Evolutionary conservation across 2,113 vertebrate genomes (phyloP), one percentile per base, ranked within the genome.

Genomic region (Clarias magur): DNA sequence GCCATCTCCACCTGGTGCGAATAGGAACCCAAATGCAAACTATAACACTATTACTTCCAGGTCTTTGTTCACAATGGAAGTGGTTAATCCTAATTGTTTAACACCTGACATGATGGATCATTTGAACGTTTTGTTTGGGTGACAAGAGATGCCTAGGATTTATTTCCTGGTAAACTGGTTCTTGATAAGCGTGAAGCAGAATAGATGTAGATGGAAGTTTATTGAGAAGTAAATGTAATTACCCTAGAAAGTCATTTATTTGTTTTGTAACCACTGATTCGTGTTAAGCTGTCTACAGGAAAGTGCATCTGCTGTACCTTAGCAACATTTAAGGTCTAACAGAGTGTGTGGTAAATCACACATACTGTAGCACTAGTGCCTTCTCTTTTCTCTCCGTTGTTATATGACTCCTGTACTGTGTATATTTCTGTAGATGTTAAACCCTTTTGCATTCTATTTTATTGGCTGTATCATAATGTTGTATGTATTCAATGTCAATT

Each of bases 1-100:
- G 88, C 88, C 88, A 70, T 86, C 76, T 94, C 93, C 83, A 92
- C 91, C 93, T 94, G 83, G 59, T 25, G 84, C 23, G 38, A 21
- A 38, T 2, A 60, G 10, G 34, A 62, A 5, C 23, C 59, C 30
- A 68, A n/a, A 60, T 75, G 73, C 38, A n/a, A 62, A 86, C 56
- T 16, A 57, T 2, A n/a, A 56, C 8, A 57, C 27, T 5, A 25
- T 59, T 57, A 54, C 11, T 76, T 48, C 38, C 48, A 75, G 19
- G 70, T 73, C 70, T 73, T 19, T 3, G 42, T 25, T 63, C 59
- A n/a, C 80, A 65, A 48, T 65, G 21, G 23, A 76, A n/a, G 25
- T 59, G 3, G 25, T 63, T n/a, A 25, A 63, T 23, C 30, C 8
- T 63, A 80, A 60, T 16, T 21, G 38, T 48, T 25, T 38, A 76